Percentiles rank a stretch among this genome's conserved stretches.
These are phyloP conservation scores for Heliconius hortense DNA, from an alignment of 2,888 invertebrate species.

Conservation along the genomic window DNA sequence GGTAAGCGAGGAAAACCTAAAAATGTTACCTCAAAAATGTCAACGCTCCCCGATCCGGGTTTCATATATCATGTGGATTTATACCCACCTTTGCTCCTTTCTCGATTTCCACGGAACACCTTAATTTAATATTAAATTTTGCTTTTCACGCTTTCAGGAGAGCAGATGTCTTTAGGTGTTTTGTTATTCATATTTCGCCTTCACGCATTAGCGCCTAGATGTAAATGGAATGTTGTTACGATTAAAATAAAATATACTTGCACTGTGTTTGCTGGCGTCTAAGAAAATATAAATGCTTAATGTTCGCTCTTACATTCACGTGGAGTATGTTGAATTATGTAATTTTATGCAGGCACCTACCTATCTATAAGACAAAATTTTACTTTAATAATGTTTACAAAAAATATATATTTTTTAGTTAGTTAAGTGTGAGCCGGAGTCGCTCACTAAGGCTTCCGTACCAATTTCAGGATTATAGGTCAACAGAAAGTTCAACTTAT, in stretches of 20 bases:
- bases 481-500: no score
- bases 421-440: no score
- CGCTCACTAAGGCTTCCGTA: no score
- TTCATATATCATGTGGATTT: constrained; percentile 78
- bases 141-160: constrained; percentile 63
- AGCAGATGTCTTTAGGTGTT: constrained; percentile 73
- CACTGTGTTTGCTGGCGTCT: constrained; percentile 14
- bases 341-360: not conserved
- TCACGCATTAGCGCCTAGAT: constrained; percentile 55
- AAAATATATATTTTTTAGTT: not conserved
- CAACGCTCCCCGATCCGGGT: constrained; percentile 65
- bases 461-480: no score
- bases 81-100: constrained; percentile 73
- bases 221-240: constrained; percentile 39
- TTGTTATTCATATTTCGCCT: constrained; percentile 76
- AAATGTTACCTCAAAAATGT: constrained; percentile 76
- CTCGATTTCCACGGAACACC: constrained; percentile 78
- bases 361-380: not conserved
- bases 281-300: constrained; percentile 20
- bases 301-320: not conserved
- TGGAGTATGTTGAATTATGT: constrained; percentile 3
- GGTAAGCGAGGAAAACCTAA: constrained; percentile 55
- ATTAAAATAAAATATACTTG: constrained; percentile 35
- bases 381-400: not conserved
- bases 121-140: constrained; percentile 82